Base-by-base conservation (phyloP, 2,797 vertebrate genomes). In the Cryptoblepharus egeriae region DNA sequence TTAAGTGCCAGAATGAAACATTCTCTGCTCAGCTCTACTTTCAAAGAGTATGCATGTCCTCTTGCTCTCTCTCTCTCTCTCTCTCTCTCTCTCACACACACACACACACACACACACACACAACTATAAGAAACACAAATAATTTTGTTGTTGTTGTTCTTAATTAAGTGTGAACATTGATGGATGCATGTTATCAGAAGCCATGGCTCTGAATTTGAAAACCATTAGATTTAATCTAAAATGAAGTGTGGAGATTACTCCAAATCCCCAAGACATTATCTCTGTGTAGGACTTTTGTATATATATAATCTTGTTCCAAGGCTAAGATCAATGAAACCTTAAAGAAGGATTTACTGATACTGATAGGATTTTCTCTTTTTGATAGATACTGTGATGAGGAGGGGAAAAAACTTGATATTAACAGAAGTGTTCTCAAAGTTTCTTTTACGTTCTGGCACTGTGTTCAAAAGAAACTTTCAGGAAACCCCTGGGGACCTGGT, bases 321-420 rank as follows among this genome's bases (percentile, higher is more conserved):
- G 91, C 93, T 90, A 80, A 94, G 95, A 97, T 97, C 95, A 96
- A 96, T 96, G 93, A 94, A 93, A 94, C 86, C 85, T 95, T 93
- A 95, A 94, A 96, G 87, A 86, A 95, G 93, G 94, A 94, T 95
- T 96, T 96, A 94, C 88, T 88, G 88, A 84, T 94, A 90, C 93
- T 95, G 94, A 94, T 92, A 88, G 92, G 88, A 94, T 95, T 96
- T 94, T 95, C 79, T 92, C 81, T 80, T 91, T 93, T 65, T 85
- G 92, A 94, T 90, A 91, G 92, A 93, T 92, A 80, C 70, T 81
- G 91, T 90, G 92, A 91, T 92, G 92, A 84, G 86, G 82, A 88
- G 78, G n/a, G n/a, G 5, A 4, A 37, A 26, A n/a, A 18, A 49
- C 18, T 65, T 16, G 77, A 78, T 86, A 91, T 90, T 87, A 89